Percentiles rank a stretch among this genome's conserved stretches.
Evolutionary conservation across 2,888 invertebrate species (phyloP).

Genomic region (Lasioglossum vierecki): DNA sequence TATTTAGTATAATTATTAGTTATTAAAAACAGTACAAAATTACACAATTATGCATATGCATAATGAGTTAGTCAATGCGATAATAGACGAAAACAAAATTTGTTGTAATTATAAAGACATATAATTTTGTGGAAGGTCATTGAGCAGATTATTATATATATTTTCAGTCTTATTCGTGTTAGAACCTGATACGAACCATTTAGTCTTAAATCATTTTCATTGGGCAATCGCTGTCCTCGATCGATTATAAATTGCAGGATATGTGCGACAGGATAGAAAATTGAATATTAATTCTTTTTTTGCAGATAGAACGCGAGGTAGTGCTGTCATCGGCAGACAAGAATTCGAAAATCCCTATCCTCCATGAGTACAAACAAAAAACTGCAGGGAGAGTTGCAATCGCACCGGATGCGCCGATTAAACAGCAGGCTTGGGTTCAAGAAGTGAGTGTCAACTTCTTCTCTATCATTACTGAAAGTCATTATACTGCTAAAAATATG

Average conservation of each 20-base stretch:
- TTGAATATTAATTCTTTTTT: conserved; percentile 28
- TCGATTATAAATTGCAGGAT: not conserved
- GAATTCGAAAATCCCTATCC: conserved; percentile 91
- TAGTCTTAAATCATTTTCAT: not conserved
- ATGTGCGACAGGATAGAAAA: not conserved
- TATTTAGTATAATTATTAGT: not conserved
- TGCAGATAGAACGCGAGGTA: conserved; percentile 92
- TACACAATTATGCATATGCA: not conserved
- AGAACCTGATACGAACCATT: not conserved
- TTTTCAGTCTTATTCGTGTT: not conserved
- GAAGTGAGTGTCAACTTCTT: conserved; percentile 77
- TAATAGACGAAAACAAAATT: not conserved
- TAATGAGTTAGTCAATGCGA: not conserved
- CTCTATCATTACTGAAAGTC: not conserved
- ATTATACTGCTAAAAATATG: not conserved
- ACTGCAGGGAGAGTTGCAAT: conserved; percentile 86
- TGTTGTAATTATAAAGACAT: not conserved
- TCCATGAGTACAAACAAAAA: conserved; percentile 89
- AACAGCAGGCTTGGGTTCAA: conserved; percentile 89
- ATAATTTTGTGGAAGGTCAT: not conserved
- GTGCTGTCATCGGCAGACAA: conserved; percentile 90
- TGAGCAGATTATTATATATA: too few relatives aligned
- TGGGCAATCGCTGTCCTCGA: not conserved
- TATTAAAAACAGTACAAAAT: not conserved
- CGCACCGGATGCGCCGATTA: conserved; percentile 91